Evolutionary conservation across 2,113 vertebrate genomes (phyloP), one percentile per base, ranked within the genome.

Genomic region (Leucoraja erinaceus): DNA sequence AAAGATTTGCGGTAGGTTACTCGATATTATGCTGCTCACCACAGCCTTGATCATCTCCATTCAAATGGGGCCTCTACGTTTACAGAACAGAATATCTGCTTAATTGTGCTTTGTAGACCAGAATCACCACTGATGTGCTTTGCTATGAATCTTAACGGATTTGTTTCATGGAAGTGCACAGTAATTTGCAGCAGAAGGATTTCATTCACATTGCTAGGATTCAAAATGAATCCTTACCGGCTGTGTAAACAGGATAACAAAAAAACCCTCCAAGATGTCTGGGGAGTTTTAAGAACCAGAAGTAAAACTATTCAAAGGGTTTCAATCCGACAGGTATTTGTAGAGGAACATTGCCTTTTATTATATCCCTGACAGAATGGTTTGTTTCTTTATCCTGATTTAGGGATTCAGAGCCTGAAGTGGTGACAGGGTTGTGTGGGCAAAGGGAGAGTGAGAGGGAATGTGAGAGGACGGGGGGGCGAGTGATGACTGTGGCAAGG

Each of bases 191-290:
- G 68, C 90, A 91, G 90, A 70, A 91, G 90, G 90, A 74, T 91
- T 91, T 91, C 90, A 91, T 74, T 91, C 90, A 70, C 66, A 72
- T 91, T 91, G 63, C 66, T 72, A 91, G 90, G 31, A 91, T 91
- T 68, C 66, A 91, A 70, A 72, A 70, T 91, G 90, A 91, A 91
- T 74, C 68, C 90, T 38, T 91, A 91, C 66, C 90, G 90, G 90
- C 90, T 91, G 90, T 91, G 68, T 91, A 91, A 91, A 91, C 90
- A 91, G 66, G 68, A 72, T 91, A 74, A 54, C 38, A 38, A 63
- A 47, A 38, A 70, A 47, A 54, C n/a, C 22, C 68, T 72, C 90
- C 16, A 70, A 79, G 38, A 54, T 20, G 66, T 72, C 90, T 91
- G 31, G 66, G 38, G 38, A 91, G 18, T 68, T 72, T 91, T 72